These are phyloP conservation scores for Mimachlamys varia DNA, from an alignment of 2,888 invertebrate genomes.

Conservation along the genomic window DNA sequence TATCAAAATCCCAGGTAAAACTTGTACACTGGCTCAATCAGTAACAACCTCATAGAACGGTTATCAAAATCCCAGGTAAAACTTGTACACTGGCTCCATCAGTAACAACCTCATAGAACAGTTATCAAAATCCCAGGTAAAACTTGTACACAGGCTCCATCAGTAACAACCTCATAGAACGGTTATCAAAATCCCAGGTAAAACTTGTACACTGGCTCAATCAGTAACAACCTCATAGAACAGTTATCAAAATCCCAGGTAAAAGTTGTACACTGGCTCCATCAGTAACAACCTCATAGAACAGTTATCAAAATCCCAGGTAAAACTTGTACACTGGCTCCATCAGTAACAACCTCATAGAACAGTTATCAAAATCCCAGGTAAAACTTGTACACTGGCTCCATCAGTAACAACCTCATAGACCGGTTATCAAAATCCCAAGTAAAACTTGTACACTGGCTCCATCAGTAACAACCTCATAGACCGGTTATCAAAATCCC, in stretches of 20 bases:
- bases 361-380: slow-evolving; percentile 98
- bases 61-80: slow-evolving; percentile 96
- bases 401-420: too few species aligned
- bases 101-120: too few species aligned
- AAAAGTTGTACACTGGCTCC: slow-evolving; percentile 32
- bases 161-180: too few species aligned
- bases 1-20: slow-evolving; percentile 96
- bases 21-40: neutral
- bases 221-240: too few species aligned
- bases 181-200: slow-evolving; percentile 98
- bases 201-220: neutral
- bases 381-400: slow-evolving; percentile 80
- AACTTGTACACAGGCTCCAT: neutral
- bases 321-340: slow-evolving; percentile 49
- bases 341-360: too few species aligned
- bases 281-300: too few species aligned
- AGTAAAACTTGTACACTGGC: slow-evolving; percentile 83
- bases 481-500: slow-evolving; percentile 97
- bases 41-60: too few species aligned
- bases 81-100: neutral
- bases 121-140: slow-evolving; percentile 97
- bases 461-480: too few species aligned
- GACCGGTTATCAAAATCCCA: slow-evolving; percentile 97
- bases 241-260: slow-evolving; percentile 99
- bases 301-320: slow-evolving; percentile 99